These are phyloP conservation scores for Hippocampus barbouri DNA, from an alignment of 2,113 vertebrate species.

Conservation along the genomic window DNA sequence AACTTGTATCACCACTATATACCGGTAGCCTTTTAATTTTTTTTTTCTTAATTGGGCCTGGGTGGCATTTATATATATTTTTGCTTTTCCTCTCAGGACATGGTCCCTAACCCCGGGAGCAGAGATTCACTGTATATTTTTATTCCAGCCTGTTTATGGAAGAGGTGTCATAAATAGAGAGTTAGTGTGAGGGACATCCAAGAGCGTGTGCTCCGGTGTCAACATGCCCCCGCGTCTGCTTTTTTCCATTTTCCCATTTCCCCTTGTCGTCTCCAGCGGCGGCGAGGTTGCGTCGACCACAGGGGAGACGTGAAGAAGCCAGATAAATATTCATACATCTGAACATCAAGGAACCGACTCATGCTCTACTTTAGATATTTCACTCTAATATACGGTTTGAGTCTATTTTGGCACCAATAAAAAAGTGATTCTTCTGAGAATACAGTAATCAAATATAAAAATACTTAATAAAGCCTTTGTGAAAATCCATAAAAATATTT, in stretches of 20 bases:
- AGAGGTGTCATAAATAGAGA: conserved; percentile 23
- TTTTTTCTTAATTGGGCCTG: no score
- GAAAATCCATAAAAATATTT: neutral
- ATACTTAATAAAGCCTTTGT: neutral
- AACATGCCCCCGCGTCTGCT: conserved; percentile 3
- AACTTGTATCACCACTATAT: no score
- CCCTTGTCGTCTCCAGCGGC: neutral
- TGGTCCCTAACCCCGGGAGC: neutral
- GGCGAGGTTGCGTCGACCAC: conserved; percentile 5
- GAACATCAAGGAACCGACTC: neutral
- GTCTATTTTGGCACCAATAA: neutral
- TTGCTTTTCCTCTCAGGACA: no score
- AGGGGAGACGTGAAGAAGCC: conserved; percentile 4
- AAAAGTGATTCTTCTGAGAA: no score
- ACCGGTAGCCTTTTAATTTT: no score
- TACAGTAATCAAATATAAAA: neutral
- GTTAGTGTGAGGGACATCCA: conserved; percentile 33
- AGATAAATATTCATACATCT: neutral
- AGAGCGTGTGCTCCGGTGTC: conserved; percentile 18
- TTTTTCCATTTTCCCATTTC: neutral
- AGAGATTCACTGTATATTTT: conserved; percentile 20
- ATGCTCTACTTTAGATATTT: neutral
- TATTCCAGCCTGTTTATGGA: conserved; percentile 34
- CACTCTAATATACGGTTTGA: neutral
- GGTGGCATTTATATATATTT: no score